Evolutionary conservation across 2,797 vertebrate genomes (phyloP).

Genomic region (Percopsis omiscomaycus): DNA sequence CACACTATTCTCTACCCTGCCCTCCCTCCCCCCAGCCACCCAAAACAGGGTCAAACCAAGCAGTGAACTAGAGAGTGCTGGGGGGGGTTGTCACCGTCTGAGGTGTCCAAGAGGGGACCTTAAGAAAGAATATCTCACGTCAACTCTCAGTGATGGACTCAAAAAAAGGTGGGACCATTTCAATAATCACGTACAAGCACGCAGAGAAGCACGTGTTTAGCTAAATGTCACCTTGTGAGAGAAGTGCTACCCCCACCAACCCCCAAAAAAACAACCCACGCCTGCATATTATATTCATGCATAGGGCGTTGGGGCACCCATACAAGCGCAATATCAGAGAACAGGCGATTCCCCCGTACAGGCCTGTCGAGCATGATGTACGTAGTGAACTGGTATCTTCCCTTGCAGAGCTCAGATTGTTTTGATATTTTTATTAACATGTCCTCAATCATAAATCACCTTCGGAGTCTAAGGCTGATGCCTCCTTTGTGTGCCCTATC

Average conservation of each 20-base stretch:
- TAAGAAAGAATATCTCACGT: too few relatives aligned
- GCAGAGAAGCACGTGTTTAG: slow-evolving; percentile 23
- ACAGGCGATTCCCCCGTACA: slow-evolving; percentile 41
- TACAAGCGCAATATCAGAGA: slow-evolving; percentile 55
- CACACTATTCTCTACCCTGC: background rate
- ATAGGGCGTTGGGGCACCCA: slow-evolving; percentile 48
- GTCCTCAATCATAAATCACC: slow-evolving; percentile 86
- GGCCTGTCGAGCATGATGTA: slow-evolving; percentile 82
- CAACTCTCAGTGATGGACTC: background rate
- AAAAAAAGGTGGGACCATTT: slow-evolving; percentile 10
- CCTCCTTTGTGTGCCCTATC: slow-evolving; percentile 63
- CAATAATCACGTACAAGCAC: slow-evolving; percentile 20
- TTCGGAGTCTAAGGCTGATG: slow-evolving; percentile 57
- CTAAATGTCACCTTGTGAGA: slow-evolving; percentile 73
- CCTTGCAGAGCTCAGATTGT: slow-evolving; percentile 81
- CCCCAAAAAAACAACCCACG: slow-evolving; percentile 45
- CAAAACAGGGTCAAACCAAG: too few relatives aligned
- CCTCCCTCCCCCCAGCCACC: too few relatives aligned
- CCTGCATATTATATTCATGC: slow-evolving; percentile 62
- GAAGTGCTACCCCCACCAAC: slow-evolving; percentile 33
- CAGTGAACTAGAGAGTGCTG: too few relatives aligned
- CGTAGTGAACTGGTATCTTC: slow-evolving; percentile 76
- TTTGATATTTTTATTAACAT: slow-evolving; percentile 85
- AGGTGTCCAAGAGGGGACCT: too few relatives aligned
- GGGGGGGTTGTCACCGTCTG: too few relatives aligned